Conservation (phyloP, 2,113 vertebrate species). For the Sphyrna mokarran region DNA sequence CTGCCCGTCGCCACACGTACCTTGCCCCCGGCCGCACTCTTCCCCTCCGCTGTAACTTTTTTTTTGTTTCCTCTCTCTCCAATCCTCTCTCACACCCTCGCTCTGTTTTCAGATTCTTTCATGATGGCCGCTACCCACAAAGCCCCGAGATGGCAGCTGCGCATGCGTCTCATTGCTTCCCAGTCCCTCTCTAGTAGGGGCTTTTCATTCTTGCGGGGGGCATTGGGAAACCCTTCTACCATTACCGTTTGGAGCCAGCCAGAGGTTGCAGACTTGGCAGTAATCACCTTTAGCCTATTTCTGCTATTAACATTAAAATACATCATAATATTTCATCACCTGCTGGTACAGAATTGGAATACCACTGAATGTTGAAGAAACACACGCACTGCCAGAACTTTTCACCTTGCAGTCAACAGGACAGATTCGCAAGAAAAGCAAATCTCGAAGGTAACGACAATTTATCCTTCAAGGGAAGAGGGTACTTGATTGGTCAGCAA, state of each 20-base stretch:
- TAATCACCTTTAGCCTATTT: neutral
- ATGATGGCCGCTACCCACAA: constrained; percentile 30
- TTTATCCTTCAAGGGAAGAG: too few species aligned
- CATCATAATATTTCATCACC: too few species aligned
- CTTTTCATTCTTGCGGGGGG: neutral
- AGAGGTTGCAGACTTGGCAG: neutral
- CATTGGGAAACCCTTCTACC: neutral
- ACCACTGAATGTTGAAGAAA: too few species aligned
- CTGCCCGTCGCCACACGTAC: neutral
- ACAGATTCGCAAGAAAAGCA: too few species aligned
- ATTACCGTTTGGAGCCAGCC: neutral
- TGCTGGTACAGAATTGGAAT: too few species aligned
- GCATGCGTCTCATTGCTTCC: neutral
- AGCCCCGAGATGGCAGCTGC: neutral
- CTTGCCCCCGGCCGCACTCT: neutral
- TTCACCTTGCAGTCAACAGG: too few species aligned
- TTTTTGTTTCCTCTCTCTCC: neutral
- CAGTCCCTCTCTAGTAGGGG: neutral
- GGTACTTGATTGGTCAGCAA: too few species aligned
- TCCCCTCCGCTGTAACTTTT: neutral
- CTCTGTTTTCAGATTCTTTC: neutral
- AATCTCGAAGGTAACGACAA: too few species aligned
- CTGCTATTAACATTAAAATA: neutral
- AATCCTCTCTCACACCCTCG: neutral
- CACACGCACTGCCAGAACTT: too few species aligned